Evolutionary conservation across 1,140 invertebrate genomes (phyloP).

Genomic region (Daktulosphaira vitifoliae): DNA sequence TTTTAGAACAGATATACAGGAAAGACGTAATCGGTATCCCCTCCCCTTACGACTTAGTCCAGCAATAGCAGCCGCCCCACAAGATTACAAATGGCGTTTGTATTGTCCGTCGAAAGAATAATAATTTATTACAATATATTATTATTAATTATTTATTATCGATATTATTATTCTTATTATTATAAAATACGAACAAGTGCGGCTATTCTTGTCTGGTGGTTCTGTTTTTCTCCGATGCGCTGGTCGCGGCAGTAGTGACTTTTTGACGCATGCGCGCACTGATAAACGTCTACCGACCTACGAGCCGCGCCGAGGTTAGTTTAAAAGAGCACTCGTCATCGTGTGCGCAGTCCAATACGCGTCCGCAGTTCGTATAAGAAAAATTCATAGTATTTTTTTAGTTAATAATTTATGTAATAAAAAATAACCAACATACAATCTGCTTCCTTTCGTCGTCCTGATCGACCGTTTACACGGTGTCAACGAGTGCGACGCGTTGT

Average conservation of each 20-base stretch:
- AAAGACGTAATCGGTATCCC: no score
- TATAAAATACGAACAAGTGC: background rate
- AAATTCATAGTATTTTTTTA: no score
- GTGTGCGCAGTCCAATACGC: constrained; percentile 31
- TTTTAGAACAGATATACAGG: no score
- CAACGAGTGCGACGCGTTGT: constrained; percentile 28
- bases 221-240: background rate
- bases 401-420: no score
- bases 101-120: constrained; percentile 11
- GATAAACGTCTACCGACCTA: constrained; percentile 18
- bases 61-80: background rate
- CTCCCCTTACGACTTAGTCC: background rate
- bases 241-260: background rate
- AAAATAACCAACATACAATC: no score
- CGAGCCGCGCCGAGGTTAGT: constrained; percentile 28
- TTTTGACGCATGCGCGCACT: background rate
- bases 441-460: no score
- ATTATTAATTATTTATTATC: no score
- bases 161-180: no score
- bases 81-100: constrained; percentile 18
- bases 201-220: background rate
- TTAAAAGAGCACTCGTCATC: constrained; percentile 33
- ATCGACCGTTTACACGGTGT: background rate
- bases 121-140: background rate
- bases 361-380: constrained; percentile 23